Conservation (phyloP, 2,797 vertebrate species). For the Pipistrellus pygmaeus region DNA sequence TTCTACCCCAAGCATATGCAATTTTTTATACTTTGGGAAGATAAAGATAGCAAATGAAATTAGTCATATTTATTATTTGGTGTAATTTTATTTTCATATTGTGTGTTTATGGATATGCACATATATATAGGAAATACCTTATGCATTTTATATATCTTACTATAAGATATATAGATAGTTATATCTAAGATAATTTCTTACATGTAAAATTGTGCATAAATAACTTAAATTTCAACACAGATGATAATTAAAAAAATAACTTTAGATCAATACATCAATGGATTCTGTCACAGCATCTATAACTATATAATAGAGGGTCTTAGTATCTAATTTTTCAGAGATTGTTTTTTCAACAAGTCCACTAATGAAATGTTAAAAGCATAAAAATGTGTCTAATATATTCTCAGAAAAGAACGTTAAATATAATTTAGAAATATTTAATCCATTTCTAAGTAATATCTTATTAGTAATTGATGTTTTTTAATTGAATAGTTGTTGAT, state of each 20-base stretch:
- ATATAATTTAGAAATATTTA: conserved; percentile 40
- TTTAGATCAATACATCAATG: background rate
- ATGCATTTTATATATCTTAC: background rate
- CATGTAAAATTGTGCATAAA: background rate
- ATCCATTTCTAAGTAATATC: background rate
- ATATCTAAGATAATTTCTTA: background rate
- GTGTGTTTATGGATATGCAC: background rate
- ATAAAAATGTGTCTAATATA: background rate
- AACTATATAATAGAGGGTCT: background rate
- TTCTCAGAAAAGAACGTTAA: background rate
- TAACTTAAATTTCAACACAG: background rate
- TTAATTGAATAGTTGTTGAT: conserved; percentile 6
- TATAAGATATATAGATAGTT: background rate
- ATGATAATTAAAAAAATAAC: background rate
- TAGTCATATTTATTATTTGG: background rate
- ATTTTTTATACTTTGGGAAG: background rate
- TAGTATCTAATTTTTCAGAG: conserved; percentile 33
- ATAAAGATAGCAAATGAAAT: background rate
- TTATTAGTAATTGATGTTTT: conserved; percentile 22
- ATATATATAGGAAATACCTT: background rate
- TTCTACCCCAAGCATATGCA: background rate
- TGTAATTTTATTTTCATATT: background rate
- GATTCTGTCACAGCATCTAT: background rate
- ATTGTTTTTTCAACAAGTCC: background rate
- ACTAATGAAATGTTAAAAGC: background rate